These are phyloP conservation scores for Amphipyra tragopoginis DNA, from an alignment of 2,888 invertebrate genomes.

Conservation along the genomic window DNA sequence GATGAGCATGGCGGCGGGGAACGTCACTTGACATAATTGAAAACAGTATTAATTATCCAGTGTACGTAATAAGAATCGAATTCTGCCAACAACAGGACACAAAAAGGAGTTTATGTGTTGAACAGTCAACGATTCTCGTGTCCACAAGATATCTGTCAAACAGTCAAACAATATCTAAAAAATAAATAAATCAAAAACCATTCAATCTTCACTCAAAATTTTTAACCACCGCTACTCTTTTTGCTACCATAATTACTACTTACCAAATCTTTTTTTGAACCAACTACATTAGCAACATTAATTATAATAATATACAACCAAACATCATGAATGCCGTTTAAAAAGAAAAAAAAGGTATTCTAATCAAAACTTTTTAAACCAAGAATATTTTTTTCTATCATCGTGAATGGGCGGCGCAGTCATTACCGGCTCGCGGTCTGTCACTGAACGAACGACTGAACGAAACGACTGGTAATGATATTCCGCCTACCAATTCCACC, in stretches of 20 bases:
- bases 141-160: too few species aligned
- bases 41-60: too few species aligned
- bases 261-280: slow-evolving; percentile 7
- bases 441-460: slow-evolving; percentile 75
- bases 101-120: too few species aligned
- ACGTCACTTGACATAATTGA: too few species aligned
- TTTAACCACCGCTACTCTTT: slow-evolving; percentile 20
- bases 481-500: slow-evolving; percentile 88
- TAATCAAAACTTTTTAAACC: slow-evolving; percentile 52
- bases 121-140: too few species aligned
- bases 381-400: slow-evolving; percentile 57
- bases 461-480: slow-evolving; percentile 76
- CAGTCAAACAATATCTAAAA: too few species aligned
- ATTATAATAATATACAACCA: slow-evolving; percentile 1
- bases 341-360: slow-evolving; percentile 24
- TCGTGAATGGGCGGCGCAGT: slow-evolving; percentile 74
- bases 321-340: slow-evolving; percentile 16
- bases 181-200: too few species aligned
- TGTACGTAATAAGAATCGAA: too few species aligned
- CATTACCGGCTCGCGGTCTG: slow-evolving; percentile 75
- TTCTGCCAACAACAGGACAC: too few species aligned
- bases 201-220: not conserved
- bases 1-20: too few species aligned
- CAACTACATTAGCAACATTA: slow-evolving; percentile 23
- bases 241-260: slow-evolving; percentile 8